These are phyloP conservation scores for Ormyrus labotus DNA, from an alignment of 2,888 invertebrate species.

Conservation along the genomic window DNA sequence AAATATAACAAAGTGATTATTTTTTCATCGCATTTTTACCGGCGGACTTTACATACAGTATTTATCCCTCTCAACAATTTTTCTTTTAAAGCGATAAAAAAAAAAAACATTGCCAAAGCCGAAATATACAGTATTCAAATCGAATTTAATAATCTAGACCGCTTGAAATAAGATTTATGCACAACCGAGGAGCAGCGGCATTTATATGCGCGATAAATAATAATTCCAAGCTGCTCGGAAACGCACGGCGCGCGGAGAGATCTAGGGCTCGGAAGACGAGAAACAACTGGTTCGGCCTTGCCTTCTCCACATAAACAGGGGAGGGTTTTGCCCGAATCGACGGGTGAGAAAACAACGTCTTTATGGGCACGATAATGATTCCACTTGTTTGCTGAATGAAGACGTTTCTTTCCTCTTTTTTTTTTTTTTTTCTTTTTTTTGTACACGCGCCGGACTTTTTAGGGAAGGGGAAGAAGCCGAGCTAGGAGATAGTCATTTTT, in stretches of 20 bases:
- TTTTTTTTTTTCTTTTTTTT: background rate
- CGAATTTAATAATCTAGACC: too few relatives aligned
- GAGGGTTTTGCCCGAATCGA: slow-evolving; percentile 52
- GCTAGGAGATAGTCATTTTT: slow-evolving; percentile 12
- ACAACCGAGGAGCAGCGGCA: too few relatives aligned
- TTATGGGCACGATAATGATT: slow-evolving; percentile 64
- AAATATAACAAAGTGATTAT: too few relatives aligned
- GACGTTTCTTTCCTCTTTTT: slow-evolving; percentile 60
- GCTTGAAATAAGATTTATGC: too few relatives aligned
- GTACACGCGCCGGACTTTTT: slow-evolving; percentile 4
- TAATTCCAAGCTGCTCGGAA: too few relatives aligned
- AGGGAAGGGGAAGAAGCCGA: background rate
- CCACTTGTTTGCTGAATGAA: slow-evolving; percentile 64
- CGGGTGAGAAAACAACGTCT: slow-evolving; percentile 61
- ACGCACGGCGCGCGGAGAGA: background rate
- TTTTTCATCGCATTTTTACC: too few relatives aligned
- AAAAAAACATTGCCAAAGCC: too few relatives aligned
- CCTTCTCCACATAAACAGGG: slow-evolving; percentile 57
- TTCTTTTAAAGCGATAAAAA: too few relatives aligned
- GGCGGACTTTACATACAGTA: too few relatives aligned
- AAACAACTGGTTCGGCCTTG: slow-evolving; percentile 49
- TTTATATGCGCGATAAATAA: too few relatives aligned
- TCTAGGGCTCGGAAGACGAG: background rate
- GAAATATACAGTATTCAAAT: too few relatives aligned
- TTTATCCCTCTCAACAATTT: too few relatives aligned